Evolutionary conservation across 2,888 invertebrate species (phyloP).

Genomic region (Macrophya annulata): DNA sequence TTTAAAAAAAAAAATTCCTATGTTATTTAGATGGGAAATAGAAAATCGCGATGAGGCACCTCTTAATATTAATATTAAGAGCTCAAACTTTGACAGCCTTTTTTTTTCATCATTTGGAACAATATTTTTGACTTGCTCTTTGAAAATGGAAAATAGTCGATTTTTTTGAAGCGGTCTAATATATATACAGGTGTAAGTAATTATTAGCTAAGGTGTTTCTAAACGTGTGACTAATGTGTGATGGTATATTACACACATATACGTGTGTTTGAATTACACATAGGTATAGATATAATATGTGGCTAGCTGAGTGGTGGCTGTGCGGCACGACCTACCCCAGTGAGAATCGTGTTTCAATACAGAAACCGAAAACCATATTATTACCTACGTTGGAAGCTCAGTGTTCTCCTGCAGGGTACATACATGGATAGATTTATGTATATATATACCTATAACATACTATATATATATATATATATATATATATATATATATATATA

Average conservation of each 20-base stretch:
- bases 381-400: conserved; percentile 68
- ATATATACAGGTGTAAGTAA: conserved; percentile 3
- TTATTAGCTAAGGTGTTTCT: conserved; percentile 14
- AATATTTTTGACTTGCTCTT: too few relatives aligned
- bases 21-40: too few relatives aligned
- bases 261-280: not conserved
- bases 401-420: not conserved
- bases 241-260: not conserved
- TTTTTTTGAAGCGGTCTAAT: too few relatives aligned
- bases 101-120: too few relatives aligned
- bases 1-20: too few relatives aligned
- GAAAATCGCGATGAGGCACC: too few relatives aligned
- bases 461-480: too few relatives aligned
- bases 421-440: not conserved
- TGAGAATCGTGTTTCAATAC: conserved; percentile 78
- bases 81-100: too few relatives aligned
- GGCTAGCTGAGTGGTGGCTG: not conserved
- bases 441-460: too few relatives aligned
- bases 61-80: too few relatives aligned
- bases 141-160: too few relatives aligned
- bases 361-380: conserved; percentile 78
- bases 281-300: conserved; percentile 12
- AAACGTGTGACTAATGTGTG: not conserved
- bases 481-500: too few relatives aligned
- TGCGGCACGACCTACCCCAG: conserved; percentile 74